phyloP scores from a whole-genome alignment of 2,888 invertebrate species.

The Serripes groenlandicus region DNA sequence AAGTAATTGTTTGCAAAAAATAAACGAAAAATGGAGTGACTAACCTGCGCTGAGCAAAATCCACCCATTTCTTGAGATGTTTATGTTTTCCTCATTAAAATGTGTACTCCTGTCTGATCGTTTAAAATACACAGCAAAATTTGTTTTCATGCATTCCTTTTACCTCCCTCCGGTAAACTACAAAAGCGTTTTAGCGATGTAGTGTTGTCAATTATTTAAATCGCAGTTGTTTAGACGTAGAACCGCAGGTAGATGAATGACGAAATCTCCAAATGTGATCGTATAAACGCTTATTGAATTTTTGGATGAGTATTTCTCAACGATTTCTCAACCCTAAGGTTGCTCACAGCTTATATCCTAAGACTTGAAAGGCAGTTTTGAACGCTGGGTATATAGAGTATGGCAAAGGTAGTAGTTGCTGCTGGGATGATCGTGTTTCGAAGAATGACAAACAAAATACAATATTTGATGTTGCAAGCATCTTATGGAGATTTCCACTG shows the following conservation, averaged over 20 bases:
- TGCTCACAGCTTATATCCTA: too few species aligned
- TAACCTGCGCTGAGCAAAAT: constrained; percentile 39
- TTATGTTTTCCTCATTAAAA: not conserved
- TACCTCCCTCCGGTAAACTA: constrained; percentile 32
- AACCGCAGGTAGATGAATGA: not conserved
- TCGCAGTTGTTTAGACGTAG: not conserved
- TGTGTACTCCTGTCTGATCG: not conserved
- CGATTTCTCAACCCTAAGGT: too few species aligned
- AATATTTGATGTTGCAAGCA: constrained; percentile 94
- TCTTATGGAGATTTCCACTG: constrained; percentile 95
- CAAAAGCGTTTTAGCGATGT: not conserved
- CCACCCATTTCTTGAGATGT: constrained; percentile 20
- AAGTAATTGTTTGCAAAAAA: too few species aligned
- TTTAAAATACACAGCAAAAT: not conserved
- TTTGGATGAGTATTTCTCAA: not conserved
- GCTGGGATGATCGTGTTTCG: constrained; percentile 95
- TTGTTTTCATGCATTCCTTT: constrained; percentile 42
- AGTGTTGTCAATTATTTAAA: not conserved
- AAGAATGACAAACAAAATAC: constrained; percentile 89
- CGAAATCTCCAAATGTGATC: constrained; percentile 2
- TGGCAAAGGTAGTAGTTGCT: constrained; percentile 87
- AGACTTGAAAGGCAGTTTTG: too few species aligned
- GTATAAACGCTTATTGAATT: constrained; percentile 7
- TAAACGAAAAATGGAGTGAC: too few species aligned
- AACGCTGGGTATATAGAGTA: too few species aligned